Base-by-base conservation (phyloP, 2,113 vertebrate species). In the Sinocyclocheilus anophthalmus region DNA sequence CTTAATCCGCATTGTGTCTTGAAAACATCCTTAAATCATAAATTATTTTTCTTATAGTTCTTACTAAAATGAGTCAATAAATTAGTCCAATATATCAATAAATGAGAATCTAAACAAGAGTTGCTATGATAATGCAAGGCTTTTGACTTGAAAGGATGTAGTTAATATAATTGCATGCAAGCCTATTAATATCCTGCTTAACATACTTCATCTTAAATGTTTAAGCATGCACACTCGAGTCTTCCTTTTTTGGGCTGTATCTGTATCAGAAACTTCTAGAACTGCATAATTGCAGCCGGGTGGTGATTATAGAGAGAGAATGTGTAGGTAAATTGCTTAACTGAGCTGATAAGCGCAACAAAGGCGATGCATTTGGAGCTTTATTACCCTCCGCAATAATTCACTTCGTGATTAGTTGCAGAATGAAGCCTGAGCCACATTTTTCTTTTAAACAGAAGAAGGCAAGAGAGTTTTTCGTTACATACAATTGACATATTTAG, bases 291-390 rank as follows among this genome's bases (percentile, higher is more conserved):
- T 90, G 79, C 24, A 85, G 73, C 2, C 61, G 59, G 37, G 30
- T 55, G 73, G 73, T 87, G 85, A 90, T 88, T 87, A 88, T 88
- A 88, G 39, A 75, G n/a, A 33, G 16, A 42, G 72, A 70, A 80
- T 65, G 69, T 63, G 72, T 86, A 76, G 75, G 73, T 82, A 84
- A 88, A 87, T 85, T 88, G 73, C 33, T 55, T 88, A 65, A 45
- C 22, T 85, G 72, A 86, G 90, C 73, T 81, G 89, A 91, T 89
- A 89, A 88, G 84, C 30, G 78, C 85, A 90, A 92, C 86, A 91
- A 88, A 90, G 77, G 81, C 57, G 83, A 87, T 85, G 81, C 72
- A 69, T 48, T 30, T 86, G 88, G 86, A 70, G 78, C 86, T 90
- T 87, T 88, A 88, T 84, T 83, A 87, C 78, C 67, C 80, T 69